phyloP scores from a whole-genome alignment of 92 coral and sea anemone species.

The Palythoa grandiflora region DNA sequence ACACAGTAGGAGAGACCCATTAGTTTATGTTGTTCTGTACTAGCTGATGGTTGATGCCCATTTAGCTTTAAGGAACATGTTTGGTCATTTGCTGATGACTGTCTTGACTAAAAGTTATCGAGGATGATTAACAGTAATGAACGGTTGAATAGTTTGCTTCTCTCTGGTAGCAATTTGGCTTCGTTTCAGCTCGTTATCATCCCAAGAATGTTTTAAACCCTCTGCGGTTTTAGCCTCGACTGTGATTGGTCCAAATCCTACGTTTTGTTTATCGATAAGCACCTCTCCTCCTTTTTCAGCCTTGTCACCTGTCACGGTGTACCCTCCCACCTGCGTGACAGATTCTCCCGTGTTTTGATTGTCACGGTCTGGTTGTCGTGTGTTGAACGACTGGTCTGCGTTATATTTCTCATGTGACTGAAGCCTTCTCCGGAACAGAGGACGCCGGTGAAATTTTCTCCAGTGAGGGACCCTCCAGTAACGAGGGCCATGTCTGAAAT shows the following conservation, averaged over 20 bases:
- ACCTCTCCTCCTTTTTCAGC: slow-evolving; percentile 76
- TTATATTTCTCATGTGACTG: slow-evolving; percentile 62
- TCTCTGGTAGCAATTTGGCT: slow-evolving; percentile 59
- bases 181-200: slow-evolving; percentile 68
- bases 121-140: slow-evolving; percentile 12
- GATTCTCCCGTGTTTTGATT: slow-evolving; percentile 58
- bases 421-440: slow-evolving; percentile 79
- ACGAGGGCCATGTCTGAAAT: slow-evolving; percentile 18
- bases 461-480: slow-evolving; percentile 37
- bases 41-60: not conserved
- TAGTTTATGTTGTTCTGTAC: too few species aligned
- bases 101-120: not conserved
- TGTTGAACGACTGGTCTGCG: slow-evolving; percentile 40
- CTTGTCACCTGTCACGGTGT: slow-evolving; percentile 66
- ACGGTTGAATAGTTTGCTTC: slow-evolving; percentile 28
- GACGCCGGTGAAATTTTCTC: slow-evolving; percentile 59
- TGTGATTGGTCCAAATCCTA: slow-evolving; percentile 97
- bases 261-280: slow-evolving; percentile 76
- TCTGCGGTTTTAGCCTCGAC: slow-evolving; percentile 99
- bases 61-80: not conserved
- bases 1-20: too few species aligned
- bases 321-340: slow-evolving; percentile 76
- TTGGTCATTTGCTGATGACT: not conserved
- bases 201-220: slow-evolving; percentile 64
- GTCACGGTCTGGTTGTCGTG: slow-evolving; percentile 57